Conservation (phyloP, 2,888 invertebrate species). For the Ichneumoninae sp. region DNA sequence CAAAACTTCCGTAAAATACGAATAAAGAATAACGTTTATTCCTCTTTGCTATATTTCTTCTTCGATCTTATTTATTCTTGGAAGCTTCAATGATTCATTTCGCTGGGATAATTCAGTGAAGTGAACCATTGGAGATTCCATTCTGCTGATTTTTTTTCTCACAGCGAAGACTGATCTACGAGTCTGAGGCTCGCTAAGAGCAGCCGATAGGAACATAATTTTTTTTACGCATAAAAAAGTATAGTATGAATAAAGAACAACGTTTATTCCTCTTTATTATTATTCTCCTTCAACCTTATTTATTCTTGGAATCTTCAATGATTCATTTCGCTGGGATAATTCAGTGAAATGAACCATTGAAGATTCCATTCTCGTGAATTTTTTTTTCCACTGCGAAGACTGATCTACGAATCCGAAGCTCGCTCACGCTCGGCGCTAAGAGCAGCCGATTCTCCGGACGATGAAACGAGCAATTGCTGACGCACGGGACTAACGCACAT, state of each 20-base stretch:
- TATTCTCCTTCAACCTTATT: neutral
- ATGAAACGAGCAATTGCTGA: conserved; percentile 18
- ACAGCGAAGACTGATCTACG: neutral
- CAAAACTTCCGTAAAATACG: neutral
- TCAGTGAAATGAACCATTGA: neutral
- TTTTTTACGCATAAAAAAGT: neutral
- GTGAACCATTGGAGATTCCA: neutral
- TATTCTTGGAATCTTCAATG: neutral
- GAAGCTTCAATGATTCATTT: neutral
- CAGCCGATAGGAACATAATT: neutral
- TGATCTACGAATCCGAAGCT: conserved; percentile 10
- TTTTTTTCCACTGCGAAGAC: neutral
- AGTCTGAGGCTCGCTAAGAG: neutral
- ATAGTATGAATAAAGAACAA: neutral
- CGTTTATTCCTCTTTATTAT: neutral
- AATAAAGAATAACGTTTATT: neutral
- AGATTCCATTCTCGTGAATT: neutral
- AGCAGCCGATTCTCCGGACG: conserved; percentile 21
- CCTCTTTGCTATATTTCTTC: neutral
- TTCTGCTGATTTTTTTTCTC: neutral
- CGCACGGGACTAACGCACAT: conserved; percentile 28
- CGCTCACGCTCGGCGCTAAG: conserved; percentile 6
- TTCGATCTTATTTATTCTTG: neutral
- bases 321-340: neutral
- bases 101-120: neutral